phyloP scores from a whole-genome alignment of 92 coral and sea anemone genomes.

The Heteractis magnifica region DNA sequence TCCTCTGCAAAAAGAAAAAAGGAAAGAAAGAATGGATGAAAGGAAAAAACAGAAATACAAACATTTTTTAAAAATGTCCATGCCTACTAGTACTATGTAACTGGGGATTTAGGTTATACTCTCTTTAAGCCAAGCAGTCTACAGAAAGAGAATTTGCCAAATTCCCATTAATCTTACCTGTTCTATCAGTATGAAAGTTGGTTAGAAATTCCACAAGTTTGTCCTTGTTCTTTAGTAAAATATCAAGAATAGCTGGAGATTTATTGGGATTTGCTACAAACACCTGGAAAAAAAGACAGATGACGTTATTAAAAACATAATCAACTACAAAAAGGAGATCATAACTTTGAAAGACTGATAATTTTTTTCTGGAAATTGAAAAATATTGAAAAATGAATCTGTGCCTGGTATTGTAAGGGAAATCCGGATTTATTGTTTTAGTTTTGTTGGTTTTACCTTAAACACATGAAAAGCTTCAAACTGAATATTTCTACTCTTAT shows the following conservation, averaged over 20 bases:
- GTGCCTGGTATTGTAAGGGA: no score
- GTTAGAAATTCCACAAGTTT: slow-evolving; percentile 94
- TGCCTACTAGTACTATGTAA: no score
- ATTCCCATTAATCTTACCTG: slow-evolving; percentile 53
- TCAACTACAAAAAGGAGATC: no score
- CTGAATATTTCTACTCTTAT: slow-evolving; percentile 98
- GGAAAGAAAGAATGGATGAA: background rate
- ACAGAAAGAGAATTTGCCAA: no score
- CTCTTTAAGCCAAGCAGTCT: no score
- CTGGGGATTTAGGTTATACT: no score
- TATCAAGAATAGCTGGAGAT: slow-evolving; percentile 78
- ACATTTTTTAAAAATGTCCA: background rate
- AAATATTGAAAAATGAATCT: no score
- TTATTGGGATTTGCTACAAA: slow-evolving; percentile 99
- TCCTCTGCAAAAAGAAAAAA: slow-evolving; percentile 74
- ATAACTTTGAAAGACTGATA: no score
- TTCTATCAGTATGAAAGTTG: slow-evolving; percentile 92
- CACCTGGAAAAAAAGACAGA: slow-evolving; percentile 47
- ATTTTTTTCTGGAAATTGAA: no score
- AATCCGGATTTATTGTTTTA: background rate
- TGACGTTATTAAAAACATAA: background rate
- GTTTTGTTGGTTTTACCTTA: slow-evolving; percentile 54
- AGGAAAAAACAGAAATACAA: background rate
- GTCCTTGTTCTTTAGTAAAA: slow-evolving; percentile 90
- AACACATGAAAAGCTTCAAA: slow-evolving; percentile 99